phyloP scores from a whole-genome alignment of 2,797 vertebrate species.

The Thaleichthys pacificus region DNA sequence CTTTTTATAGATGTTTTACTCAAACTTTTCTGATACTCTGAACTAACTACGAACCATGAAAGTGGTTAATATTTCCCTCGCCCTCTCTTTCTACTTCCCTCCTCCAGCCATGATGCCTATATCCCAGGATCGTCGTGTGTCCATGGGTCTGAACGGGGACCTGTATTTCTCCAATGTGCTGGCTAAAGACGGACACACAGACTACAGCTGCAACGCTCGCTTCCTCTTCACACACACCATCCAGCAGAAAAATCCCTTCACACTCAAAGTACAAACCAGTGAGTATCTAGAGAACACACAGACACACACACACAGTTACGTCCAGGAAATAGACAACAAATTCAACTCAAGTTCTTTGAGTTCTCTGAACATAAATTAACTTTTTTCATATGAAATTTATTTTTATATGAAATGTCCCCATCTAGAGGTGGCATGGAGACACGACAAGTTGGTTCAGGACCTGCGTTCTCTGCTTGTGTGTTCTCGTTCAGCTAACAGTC shows the following conservation, averaged over 20 bases:
- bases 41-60: too few species aligned
- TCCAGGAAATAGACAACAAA: background rate
- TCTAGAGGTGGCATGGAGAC: conserved; percentile 38
- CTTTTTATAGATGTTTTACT: too few species aligned
- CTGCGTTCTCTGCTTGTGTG: background rate
- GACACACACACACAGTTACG: conserved; percentile 4
- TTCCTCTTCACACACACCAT: conserved; percentile 97
- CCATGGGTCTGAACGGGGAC: conserved; percentile 93
- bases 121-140: conserved; percentile 87
- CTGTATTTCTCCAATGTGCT: conserved; percentile 96
- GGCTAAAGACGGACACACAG: conserved; percentile 81
- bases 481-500: background rate
- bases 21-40: too few species aligned
- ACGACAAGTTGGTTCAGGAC: conserved; percentile 22
- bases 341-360: background rate
- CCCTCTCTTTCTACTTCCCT: background rate
- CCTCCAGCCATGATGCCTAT: conserved; percentile 86
- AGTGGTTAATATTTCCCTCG: background rate
- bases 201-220: conserved; percentile 97
- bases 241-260: conserved; percentile 97
- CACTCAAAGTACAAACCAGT: conserved; percentile 90
- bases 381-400: too few species aligned
- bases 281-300: conserved; percentile 65
- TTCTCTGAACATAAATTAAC: too few species aligned
- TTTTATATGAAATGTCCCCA: conserved; percentile 28